phyloP scores from a whole-genome alignment of 2,797 vertebrate species.

The Propithecus deckenii region DNA sequence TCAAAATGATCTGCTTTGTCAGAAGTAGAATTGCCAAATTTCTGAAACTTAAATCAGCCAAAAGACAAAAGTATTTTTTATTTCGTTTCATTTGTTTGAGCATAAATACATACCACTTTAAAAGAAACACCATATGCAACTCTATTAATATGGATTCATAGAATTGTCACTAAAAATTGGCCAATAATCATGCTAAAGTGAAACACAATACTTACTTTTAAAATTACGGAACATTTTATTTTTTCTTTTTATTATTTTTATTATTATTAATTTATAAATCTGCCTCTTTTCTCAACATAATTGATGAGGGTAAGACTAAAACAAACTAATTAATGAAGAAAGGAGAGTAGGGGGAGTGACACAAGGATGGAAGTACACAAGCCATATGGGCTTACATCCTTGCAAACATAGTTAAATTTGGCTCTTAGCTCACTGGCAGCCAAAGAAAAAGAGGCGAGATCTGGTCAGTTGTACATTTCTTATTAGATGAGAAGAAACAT shows the following conservation, averaged over 20 bases:
- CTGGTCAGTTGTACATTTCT: neutral
- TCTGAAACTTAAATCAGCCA: neutral
- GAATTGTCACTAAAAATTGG: neutral
- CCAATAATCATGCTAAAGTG: neutral
- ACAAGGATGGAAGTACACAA: neutral
- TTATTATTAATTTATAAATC: conserved; percentile 3
- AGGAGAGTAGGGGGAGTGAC: neutral
- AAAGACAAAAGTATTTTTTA: neutral
- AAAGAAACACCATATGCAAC: neutral
- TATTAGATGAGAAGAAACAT: conserved; percentile 13
- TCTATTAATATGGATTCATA: neutral
- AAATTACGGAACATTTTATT: neutral
- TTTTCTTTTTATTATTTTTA: neutral
- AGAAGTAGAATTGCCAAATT: neutral
- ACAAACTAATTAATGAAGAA: neutral
- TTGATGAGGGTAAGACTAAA: conserved; percentile 22
- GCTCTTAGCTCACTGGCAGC: neutral
- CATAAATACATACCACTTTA: neutral
- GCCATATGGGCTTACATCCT: neutral
- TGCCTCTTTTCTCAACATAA: conserved; percentile 1
- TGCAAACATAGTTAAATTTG: neutral
- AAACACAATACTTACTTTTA: neutral
- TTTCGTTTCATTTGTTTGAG: neutral
- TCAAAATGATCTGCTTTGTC: neutral
- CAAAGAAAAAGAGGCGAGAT: neutral